Conservation (phyloP, 2,113 vertebrate species). For the Petrocephalus microphthalmus region DNA sequence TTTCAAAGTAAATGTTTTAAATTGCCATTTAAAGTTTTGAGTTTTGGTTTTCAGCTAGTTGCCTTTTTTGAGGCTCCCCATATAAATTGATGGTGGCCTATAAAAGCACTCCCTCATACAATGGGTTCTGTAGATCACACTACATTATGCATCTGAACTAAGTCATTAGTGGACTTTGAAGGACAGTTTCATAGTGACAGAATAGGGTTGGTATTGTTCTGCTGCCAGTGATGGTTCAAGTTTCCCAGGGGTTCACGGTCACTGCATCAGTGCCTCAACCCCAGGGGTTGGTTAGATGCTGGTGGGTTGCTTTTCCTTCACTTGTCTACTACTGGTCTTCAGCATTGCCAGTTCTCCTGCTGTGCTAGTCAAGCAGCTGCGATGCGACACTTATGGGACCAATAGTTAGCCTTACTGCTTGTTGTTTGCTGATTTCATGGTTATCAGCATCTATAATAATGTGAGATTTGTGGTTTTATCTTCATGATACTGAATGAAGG, state of each 20-base stretch:
- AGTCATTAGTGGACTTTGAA: conserved; percentile 7
- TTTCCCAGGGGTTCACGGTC: background rate
- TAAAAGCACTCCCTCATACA: background rate
- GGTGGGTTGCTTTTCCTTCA: background rate
- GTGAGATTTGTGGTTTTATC: no score
- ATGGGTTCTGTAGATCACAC: background rate
- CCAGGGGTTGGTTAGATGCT: background rate
- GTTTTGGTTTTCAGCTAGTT: background rate
- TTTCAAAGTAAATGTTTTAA: background rate
- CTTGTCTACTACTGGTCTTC: background rate
- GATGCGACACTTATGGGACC: background rate
- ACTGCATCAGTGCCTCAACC: background rate
- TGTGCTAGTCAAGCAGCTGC: background rate
- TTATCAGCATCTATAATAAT: no score
- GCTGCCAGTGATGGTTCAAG: background rate
- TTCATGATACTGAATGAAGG: background rate
- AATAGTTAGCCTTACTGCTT: background rate
- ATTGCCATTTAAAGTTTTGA: background rate
- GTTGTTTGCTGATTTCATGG: background rate
- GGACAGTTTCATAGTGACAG: background rate
- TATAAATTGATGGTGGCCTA: background rate
- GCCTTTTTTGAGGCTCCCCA: background rate
- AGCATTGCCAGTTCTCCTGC: background rate
- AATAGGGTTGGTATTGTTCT: conserved; percentile 1
- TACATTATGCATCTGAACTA: background rate